phyloP scores from a whole-genome alignment of 2,113 vertebrate species.

The Plectropomus leopardus region DNA sequence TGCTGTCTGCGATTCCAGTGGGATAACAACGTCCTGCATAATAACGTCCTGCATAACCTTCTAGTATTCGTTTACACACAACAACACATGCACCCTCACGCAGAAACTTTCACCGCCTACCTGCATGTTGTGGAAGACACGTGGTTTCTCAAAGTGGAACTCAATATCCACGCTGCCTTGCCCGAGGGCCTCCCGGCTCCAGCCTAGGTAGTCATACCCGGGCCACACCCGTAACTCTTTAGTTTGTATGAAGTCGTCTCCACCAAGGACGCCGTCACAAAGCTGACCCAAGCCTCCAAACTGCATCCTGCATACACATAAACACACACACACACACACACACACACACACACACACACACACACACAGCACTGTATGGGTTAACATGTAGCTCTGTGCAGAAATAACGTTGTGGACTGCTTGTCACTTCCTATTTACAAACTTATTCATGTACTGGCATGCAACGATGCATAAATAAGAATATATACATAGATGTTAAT shows the following conservation, averaged over 20 bases:
- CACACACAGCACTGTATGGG: not conserved
- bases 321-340: too few relatives aligned
- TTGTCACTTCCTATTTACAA: not conserved
- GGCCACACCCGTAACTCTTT: slow-evolving; percentile 93
- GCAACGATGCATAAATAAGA: slow-evolving; percentile 18
- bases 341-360: slow-evolving; percentile 29
- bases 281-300: slow-evolving; percentile 94
- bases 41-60: not conserved
- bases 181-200: slow-evolving; percentile 87
- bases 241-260: slow-evolving; percentile 90
- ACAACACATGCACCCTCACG: not conserved
- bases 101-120: slow-evolving; percentile 69
- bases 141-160: slow-evolving; percentile 91
- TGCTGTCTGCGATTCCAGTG: slow-evolving; percentile 12
- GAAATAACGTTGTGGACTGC: not conserved
- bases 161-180: slow-evolving; percentile 89
- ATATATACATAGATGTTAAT: slow-evolving; percentile 19
- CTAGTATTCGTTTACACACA: not conserved
- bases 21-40: slow-evolving; percentile 2
- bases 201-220: slow-evolving; percentile 94
- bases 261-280: slow-evolving; percentile 90
- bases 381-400: slow-evolving; percentile 16
- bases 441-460: slow-evolving; percentile 13
- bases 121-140: slow-evolving; percentile 91
- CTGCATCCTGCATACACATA: slow-evolving; percentile 85